These are phyloP conservation scores for Periophthalmodon schlosseri DNA, from an alignment of 2,113 vertebrate genomes.

Conservation along the genomic window DNA sequence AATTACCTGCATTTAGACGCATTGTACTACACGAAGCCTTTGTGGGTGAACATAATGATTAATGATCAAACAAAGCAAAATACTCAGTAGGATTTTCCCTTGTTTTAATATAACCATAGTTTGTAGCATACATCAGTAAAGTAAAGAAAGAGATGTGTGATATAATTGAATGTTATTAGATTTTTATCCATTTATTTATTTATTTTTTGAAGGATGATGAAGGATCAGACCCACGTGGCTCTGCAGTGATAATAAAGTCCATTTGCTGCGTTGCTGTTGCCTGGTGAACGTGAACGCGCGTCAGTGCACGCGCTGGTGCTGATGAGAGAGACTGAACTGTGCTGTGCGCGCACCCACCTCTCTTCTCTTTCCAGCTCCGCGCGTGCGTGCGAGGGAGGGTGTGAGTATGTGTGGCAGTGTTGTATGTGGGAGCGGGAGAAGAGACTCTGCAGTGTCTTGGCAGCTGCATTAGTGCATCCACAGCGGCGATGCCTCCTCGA, in stretches of 20 bases:
- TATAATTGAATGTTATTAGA: not conserved
- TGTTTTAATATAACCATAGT: too few relatives aligned
- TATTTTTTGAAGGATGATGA: not conserved
- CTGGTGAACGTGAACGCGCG: conserved; percentile 69
- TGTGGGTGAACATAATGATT: not conserved
- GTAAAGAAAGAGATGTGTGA: not conserved
- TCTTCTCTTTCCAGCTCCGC: not conserved
- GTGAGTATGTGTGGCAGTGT: conserved; percentile 14
- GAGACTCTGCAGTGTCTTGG: conserved; percentile 74
- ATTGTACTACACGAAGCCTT: not conserved
- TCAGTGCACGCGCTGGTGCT: conserved; percentile 24
- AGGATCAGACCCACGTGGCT: conserved; percentile 52
- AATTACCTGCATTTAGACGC: not conserved
- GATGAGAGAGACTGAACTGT: conserved; percentile 22
- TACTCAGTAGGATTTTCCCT: not conserved
- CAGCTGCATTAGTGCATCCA: conserved; percentile 69
- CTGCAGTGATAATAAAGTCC: conserved; percentile 65
- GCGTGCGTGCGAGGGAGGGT: conserved; percentile 30
- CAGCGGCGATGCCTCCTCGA: conserved; percentile 59
- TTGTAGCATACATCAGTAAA: too few relatives aligned
- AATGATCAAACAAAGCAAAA: not conserved
- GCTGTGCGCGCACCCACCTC: conserved; percentile 51
- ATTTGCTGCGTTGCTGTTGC: conserved; percentile 65
- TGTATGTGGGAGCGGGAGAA: conserved; percentile 62
- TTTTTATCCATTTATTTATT: too few relatives aligned